Percentiles rank a stretch among this genome's conserved stretches.
Evolutionary conservation across 2,888 invertebrate genomes (phyloP).

Genomic region (Apamea crenata): DNA sequence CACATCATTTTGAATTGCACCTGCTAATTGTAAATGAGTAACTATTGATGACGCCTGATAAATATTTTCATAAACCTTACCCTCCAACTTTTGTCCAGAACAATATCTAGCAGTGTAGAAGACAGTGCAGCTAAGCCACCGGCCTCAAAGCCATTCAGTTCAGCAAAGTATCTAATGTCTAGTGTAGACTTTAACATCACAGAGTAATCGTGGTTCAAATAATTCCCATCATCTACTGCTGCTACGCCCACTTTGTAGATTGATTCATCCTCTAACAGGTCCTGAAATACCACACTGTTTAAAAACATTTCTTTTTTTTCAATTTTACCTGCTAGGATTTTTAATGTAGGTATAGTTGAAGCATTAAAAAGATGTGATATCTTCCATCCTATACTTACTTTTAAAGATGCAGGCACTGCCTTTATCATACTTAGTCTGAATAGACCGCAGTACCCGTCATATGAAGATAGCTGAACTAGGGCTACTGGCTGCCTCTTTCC

Average conservation of each 20-base stretch:
- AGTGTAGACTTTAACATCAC: conserved; percentile 91
- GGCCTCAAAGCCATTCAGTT: conserved; percentile 79
- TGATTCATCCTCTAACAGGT: conserved; percentile 91
- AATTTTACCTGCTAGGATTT: not conserved
- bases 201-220: conserved; percentile 92
- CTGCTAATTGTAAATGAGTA: too few species aligned
- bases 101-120: conserved; percentile 90
- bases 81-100: conserved; percentile 92
- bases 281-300: conserved; percentile 73
- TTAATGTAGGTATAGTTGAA: not conserved
- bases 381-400: conserved; percentile 79
- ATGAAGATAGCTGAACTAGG: conserved; percentile 93
- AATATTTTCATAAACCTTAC: conserved; percentile 64
- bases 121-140: conserved; percentile 92
- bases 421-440: conserved; percentile 92
- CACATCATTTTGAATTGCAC: not conserved
- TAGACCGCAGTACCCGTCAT: conserved; percentile 92
- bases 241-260: conserved; percentile 95
- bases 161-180: conserved; percentile 92
- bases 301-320: not conserved
- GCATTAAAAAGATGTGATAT: not conserved
- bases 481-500: conserved; percentile 91
- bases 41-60: not conserved
- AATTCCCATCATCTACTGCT: conserved; percentile 92
- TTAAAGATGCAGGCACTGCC: conserved; percentile 91